phyloP scores from a whole-genome alignment of 1,140 invertebrate species.

The Sinonovacula constricta region DNA sequence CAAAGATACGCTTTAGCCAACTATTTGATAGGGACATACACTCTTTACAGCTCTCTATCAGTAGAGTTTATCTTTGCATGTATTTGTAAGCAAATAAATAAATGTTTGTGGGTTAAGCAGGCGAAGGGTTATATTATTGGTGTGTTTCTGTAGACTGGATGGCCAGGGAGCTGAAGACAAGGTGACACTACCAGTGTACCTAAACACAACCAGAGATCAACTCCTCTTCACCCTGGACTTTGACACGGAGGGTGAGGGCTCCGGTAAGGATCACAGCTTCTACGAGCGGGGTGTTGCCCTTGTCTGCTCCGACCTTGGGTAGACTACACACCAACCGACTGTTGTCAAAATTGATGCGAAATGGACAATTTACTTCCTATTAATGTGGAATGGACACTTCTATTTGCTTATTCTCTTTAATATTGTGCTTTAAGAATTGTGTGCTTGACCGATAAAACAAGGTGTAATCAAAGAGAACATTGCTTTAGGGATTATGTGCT shows the following conservation, averaged over 20 bases:
- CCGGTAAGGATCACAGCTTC: constrained; percentile 89
- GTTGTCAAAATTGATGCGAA: too few species aligned
- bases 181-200: constrained; percentile 96
- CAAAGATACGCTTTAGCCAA: background rate
- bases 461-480: too few species aligned
- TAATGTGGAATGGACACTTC: too few species aligned
- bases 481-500: too few species aligned
- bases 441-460: too few species aligned
- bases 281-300: constrained; percentile 97
- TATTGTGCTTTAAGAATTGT: too few species aligned
- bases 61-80: too few species aligned
- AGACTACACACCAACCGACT: too few species aligned
- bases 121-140: background rate
- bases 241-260: constrained; percentile 89
- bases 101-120: background rate
- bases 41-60: background rate
- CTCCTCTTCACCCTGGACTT: constrained; percentile 97
- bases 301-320: constrained; percentile 75
- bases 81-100: background rate
- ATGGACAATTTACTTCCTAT: too few species aligned
- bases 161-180: constrained; percentile 69
- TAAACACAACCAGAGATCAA: constrained; percentile 97
- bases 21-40: background rate
- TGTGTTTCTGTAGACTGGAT: constrained; percentile 60
- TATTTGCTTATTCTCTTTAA: too few species aligned